Base-by-base conservation (phyloP, 2,113 vertebrate species). In the Miniopterus natalensis region DNA sequence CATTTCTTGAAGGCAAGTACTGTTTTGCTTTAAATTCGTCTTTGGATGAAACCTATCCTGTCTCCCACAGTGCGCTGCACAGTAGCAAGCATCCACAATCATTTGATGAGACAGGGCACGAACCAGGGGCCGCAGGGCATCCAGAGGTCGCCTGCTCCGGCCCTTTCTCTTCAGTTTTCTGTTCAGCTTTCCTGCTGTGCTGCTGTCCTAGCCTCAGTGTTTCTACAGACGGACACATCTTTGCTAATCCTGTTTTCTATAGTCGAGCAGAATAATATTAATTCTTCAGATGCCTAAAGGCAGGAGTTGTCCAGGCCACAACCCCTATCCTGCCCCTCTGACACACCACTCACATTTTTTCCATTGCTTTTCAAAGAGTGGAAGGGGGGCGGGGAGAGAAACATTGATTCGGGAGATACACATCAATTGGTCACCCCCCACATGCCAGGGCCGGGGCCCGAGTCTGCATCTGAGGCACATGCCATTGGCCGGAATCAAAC, bases 151-250 rank as follows among this genome's bases (percentile, higher is more conserved):
- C 31, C 42, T 53, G 23, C 36, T 23, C 12, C 45, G 14, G 5
- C n/a, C 57, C 27, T 45, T 55, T 7, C 25, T 21, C 14, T 75
- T 42, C 21, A 0, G 8, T 75, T 66, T 11, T 77, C 15, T 75
- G 20, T 0, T 1, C 18, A 21, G 8, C 40, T 21, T 29, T 29
- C 18, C 1, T 25, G 63, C 53, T 42, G 1, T 1, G 15, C 20
- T 45, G 36, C 17, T 29, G 14, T 3, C 18, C 49, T 51, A 14
- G 31, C 65, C 40, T 42, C 45, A 1, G 1, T 42, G 29, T 80
- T 65, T 40, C 55, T 65, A 42, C 73, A n/a, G 73, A 11, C 8
- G 21, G 15, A 47, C 29, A 53, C 9, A 2, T 59, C 11, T 88
- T 55, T 45, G 49, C 77, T 75, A 11, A 59, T 63, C 25, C 36